Percentiles rank a stretch among this genome's conserved stretches.
Conservation (phyloP, 2,113 vertebrate species). For the Corvus moneduloides region DNA sequence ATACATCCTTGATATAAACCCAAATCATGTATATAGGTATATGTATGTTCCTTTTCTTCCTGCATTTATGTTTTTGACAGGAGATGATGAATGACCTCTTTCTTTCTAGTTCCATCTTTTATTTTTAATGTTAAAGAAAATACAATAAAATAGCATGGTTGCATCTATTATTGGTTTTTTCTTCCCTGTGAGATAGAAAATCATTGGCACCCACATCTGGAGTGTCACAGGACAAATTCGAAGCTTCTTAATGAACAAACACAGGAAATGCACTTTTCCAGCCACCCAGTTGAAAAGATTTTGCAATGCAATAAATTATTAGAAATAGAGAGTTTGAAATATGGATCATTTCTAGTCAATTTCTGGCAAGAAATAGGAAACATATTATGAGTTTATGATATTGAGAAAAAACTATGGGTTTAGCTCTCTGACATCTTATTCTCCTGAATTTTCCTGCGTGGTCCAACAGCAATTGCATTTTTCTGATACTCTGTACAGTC, state of each 20-base stretch:
- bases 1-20: background rate
- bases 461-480: background rate
- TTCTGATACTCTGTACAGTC: background rate
- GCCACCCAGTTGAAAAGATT: background rate
- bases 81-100: background rate
- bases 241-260: background rate
- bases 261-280: background rate
- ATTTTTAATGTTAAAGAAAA: background rate
- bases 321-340: background rate
- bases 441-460: background rate
- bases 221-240: background rate
- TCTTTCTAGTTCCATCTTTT: background rate
- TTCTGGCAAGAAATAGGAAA: background rate
- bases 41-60: background rate
- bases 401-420: background rate
- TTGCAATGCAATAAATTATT: background rate
- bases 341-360: rapidly evolving
- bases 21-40: background rate
- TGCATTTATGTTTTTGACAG: background rate
- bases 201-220: background rate
- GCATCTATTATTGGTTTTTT: background rate
- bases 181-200: background rate
- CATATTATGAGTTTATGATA: background rate
- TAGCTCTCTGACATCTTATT: background rate
- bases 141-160: background rate